Base-by-base conservation (phyloP, 2,888 invertebrate species). In the Euphydryas editha region DNA sequence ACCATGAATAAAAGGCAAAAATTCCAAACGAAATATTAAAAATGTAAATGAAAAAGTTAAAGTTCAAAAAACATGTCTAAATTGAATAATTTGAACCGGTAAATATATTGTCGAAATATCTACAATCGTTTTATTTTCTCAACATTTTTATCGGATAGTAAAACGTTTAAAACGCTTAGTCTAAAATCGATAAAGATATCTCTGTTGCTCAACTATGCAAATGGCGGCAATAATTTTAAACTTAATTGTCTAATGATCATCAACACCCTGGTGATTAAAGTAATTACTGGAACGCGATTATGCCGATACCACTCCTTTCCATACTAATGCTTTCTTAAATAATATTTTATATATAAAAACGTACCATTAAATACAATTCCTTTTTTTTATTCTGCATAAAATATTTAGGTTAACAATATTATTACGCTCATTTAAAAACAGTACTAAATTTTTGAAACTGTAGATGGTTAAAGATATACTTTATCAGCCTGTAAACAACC, bases 231-330 rank as follows among this genome's bases (percentile, higher is more conserved):
- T 73, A 73, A 73, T 73, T 73, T 72, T 70, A 70, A 71, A 70
- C 70, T 71, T 73, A 73, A 73, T 72, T 71, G 72, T 71, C 65
- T 70, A 70, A 72, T 73, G 71, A 71, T 73, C 73, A 73, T 73
- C 72, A 72, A 72, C 73, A 72, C 65, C 56, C 54, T 20, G 66
- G 71, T 62, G 71, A 72, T 72, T 72, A 68, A 71, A 64, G 64
- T 72, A 80, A 82, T 83, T 81, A 83, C 78, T 76, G 71, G 79
- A 64, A 68, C 76, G 77, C 77, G 78, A 77, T 77, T 75, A 76
- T 74, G 75, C 72, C 72, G 67, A 70, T 36, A 8, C 30, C 54
- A 73, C 76, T 76, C 77, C 76, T 78, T 77, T 73, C 60, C 62
- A 58, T 59, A 47, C 30, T 20, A 65, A 70, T 66, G 56, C 63